Evolutionary conservation across 1,140 invertebrate genomes (phyloP).

Genomic region (Meloidogyne exigua): DNA sequence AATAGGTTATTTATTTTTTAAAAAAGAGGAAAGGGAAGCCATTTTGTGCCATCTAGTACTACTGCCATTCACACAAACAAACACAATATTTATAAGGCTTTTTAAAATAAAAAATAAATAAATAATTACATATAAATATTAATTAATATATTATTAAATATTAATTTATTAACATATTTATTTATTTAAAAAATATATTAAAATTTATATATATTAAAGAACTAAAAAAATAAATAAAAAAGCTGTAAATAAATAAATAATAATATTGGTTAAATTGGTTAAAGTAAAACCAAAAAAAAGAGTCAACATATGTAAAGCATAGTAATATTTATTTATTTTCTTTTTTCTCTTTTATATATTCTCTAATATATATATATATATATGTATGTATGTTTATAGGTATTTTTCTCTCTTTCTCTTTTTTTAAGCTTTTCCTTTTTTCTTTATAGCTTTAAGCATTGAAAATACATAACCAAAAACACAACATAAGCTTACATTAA

Average conservation of each 20-base stretch:
- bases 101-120: not conserved
- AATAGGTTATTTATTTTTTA: no score
- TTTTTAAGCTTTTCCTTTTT: not conserved
- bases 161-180: not conserved
- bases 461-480: not conserved
- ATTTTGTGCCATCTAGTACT: not conserved
- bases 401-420: not conserved
- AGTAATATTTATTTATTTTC: no score
- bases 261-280: no score
- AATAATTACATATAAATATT: not conserved
- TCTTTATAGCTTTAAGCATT: not conserved
- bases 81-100: not conserved
- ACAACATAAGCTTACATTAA: no score
- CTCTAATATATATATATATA: no score
- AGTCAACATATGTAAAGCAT: not conserved
- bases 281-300: not conserved
- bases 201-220: no score
- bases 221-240: no score
- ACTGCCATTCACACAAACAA: no score
- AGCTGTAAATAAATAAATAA: no score
- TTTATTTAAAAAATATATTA: not conserved
- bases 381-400: no score
- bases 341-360: no score
- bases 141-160: not conserved
- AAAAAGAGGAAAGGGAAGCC: not conserved